Percentiles rank a stretch among this genome's conserved stretches.
These are phyloP conservation scores for Rhinoderma darwinii DNA, from an alignment of 2,113 vertebrate species.

Conservation along the genomic window DNA sequence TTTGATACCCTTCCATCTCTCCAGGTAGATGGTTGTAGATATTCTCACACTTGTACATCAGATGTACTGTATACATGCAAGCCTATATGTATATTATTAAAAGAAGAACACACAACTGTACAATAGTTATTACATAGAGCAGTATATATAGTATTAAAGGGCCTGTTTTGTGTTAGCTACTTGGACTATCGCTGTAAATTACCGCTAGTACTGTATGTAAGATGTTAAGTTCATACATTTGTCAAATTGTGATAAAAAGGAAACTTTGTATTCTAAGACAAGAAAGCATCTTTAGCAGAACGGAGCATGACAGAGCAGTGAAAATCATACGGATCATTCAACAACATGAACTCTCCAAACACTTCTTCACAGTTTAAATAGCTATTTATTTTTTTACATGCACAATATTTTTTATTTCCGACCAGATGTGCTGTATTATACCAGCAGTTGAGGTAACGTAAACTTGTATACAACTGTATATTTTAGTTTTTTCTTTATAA, in stretches of 20 bases:
- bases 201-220: conserved; percentile 62
- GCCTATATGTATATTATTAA: conserved; percentile 58
- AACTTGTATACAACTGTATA: conserved; percentile 16
- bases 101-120: conserved; percentile 58
- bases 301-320: conserved; percentile 71
- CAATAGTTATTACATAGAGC: conserved; percentile 59
- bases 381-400: conserved; percentile 61
- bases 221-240: conserved; percentile 67
- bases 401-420: conserved; percentile 59
- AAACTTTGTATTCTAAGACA: conserved; percentile 67
- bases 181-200: conserved; percentile 66
- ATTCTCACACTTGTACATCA: conserved; percentile 66
- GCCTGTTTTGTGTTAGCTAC: conserved; percentile 70
- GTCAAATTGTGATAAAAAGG: conserved; percentile 68
- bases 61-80: conserved; percentile 50
- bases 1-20: conserved; percentile 69
- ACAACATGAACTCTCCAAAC: conserved; percentile 17
- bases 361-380: conserved; percentile 45
- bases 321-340: conserved; percentile 68
- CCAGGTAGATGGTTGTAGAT: conserved; percentile 66
- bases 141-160: conserved; percentile 61
- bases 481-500: conserved; percentile 8
- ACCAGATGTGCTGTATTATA: conserved; percentile 49
- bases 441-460: conserved; percentile 64
- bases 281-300: conserved; percentile 69